Conservation (phyloP, 35 echinoderm and acorn worm species). For the Diadema setosum region DNA sequence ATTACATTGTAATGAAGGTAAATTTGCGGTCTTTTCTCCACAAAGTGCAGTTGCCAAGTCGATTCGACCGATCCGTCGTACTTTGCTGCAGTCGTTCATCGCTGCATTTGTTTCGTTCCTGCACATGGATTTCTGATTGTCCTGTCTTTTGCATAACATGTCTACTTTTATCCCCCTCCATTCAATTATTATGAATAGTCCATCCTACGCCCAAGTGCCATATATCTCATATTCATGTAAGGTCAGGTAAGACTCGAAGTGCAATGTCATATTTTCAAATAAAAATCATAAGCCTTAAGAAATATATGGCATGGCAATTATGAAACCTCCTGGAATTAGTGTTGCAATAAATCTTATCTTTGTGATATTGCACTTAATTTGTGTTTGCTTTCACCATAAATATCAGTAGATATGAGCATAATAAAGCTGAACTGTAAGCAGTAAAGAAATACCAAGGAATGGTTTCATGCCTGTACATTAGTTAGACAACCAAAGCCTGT, state of each 20-base stretch:
- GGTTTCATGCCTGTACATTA: no score
- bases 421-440: no score
- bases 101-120: no score
- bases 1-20: slow-evolving; percentile 21
- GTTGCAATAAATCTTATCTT: slow-evolving; percentile 20
- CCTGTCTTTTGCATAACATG: not conserved
- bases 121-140: not conserved
- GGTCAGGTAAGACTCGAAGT: not conserved
- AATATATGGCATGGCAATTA: not conserved
- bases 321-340: not conserved
- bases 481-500: no score
- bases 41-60: slow-evolving; percentile 15
- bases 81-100: not conserved
- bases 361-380: slow-evolving; percentile 1
- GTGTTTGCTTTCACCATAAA: slow-evolving; percentile 17
- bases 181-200: slow-evolving; percentile 19
- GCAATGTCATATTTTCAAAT: slow-evolving; percentile 14
- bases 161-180: not conserved
- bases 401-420: no score
- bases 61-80: not conserved
- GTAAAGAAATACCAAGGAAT: no score
- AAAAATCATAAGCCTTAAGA: not conserved
- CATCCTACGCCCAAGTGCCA: not conserved
- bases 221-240: not conserved
- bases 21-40: slow-evolving; percentile 21